Conservation (phyloP, 2,797 vertebrate genomes). For the Anguilla marmorata region DNA sequence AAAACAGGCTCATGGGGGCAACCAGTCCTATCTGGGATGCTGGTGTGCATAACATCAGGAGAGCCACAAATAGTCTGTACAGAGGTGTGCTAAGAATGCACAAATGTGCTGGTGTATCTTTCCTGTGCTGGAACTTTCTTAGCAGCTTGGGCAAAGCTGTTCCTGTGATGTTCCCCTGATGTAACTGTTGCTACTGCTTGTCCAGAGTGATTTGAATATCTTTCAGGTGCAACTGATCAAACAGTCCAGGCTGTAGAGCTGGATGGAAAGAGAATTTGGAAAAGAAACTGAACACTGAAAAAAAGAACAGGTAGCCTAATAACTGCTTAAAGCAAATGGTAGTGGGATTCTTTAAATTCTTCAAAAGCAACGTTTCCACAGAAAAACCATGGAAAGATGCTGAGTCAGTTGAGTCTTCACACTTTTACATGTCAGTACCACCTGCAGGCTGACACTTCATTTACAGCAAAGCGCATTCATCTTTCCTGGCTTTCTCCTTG, state of each 20-base stretch:
- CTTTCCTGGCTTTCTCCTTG: not conserved
- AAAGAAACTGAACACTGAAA: not conserved
- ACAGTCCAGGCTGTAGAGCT: not conserved
- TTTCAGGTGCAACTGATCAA: not conserved
- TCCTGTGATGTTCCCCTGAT: not conserved
- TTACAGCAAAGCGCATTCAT: not conserved
- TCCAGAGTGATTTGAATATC: not conserved
- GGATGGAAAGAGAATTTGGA: not conserved
- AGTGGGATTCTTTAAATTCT: not conserved
- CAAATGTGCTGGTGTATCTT: not conserved
- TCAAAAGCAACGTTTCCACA: not conserved
- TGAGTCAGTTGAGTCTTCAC: not conserved
- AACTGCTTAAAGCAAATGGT: not conserved
- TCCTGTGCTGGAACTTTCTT: not conserved
- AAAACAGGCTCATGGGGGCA: not conserved
- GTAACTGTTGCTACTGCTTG: not conserved
- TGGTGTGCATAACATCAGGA: not conserved
- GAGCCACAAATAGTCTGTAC: not conserved
- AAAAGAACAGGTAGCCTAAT: not conserved
- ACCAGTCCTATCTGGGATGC: not conserved
- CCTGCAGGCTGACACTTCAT: not conserved
- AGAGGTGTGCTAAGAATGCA: not conserved
- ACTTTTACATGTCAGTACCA: not conserved
- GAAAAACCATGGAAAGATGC: not conserved
- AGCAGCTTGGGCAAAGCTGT: not conserved